Conservation (phyloP, 2,113 vertebrate genomes). For the Engraulis encrasicolus region DNA sequence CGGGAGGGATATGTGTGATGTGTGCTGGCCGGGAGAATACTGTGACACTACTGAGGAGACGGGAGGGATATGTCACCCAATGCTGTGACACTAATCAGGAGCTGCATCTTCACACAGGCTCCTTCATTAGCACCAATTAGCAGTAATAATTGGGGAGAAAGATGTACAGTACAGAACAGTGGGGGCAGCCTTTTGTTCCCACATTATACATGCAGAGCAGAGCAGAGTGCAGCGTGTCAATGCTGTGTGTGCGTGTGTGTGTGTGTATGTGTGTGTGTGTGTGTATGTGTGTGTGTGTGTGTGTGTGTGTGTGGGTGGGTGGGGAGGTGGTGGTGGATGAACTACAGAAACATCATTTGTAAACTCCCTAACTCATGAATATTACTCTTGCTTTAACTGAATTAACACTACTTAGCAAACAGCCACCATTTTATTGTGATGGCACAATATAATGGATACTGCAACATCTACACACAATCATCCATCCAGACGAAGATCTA, state of each 20-base stretch:
- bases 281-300: not conserved
- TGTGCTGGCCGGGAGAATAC: too few relatives aligned
- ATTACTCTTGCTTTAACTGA: too few relatives aligned
- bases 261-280: not conserved
- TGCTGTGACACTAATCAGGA: constrained; percentile 66
- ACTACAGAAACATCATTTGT: too few relatives aligned
- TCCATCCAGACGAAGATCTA: too few relatives aligned
- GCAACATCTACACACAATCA: too few relatives aligned
- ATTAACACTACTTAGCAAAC: too few relatives aligned
- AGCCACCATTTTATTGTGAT: too few relatives aligned
- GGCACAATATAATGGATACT: too few relatives aligned
- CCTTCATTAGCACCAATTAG: constrained; percentile 77
- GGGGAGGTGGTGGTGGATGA: not conserved
- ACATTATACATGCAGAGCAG: constrained; percentile 28
- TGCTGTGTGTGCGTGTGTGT: not conserved
- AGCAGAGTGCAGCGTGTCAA: not conserved
- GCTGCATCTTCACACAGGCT: constrained; percentile 73
- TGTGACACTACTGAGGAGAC: too few relatives aligned
- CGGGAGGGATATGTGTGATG: constrained; percentile 56
- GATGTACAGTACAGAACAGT: too few relatives aligned
- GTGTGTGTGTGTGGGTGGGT: not conserved
- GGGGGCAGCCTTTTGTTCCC: constrained; percentile 59
- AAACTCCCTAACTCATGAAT: too few relatives aligned
- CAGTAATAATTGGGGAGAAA: constrained; percentile 67
- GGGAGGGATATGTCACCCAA: constrained; percentile 52